A percentile compares a stretch with the other conserved stretches of the same genome.
phyloP scores from a whole-genome alignment of 2,888 invertebrate species.

The Parnassius glacialis region DNA sequence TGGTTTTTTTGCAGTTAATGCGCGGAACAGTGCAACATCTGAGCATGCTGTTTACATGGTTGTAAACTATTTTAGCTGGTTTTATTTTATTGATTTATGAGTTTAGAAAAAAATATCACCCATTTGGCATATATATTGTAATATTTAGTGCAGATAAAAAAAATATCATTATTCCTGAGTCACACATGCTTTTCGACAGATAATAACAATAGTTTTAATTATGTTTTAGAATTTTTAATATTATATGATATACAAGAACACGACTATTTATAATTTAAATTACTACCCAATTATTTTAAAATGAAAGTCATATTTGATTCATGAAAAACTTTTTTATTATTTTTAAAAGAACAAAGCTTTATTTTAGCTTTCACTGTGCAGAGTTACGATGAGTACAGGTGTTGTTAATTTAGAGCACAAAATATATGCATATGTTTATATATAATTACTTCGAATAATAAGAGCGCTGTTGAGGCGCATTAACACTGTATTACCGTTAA shows the following conservation, averaged over 20 bases:
- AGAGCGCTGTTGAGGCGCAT: constrained; percentile 30
- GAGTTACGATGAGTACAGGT: constrained; percentile 40
- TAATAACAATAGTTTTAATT: too few relatives aligned
- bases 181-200: too few relatives aligned
- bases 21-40: too few relatives aligned
- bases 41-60: too few relatives aligned
- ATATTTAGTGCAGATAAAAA: too few relatives aligned
- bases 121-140: too few relatives aligned
- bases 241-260: background rate
- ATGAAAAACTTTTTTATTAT: background rate
- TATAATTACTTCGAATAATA: constrained; percentile 51
- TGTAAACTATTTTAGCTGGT: too few relatives aligned
- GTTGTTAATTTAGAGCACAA: constrained; percentile 58
- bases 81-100: too few relatives aligned
- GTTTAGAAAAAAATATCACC: too few relatives aligned
- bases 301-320: background rate
- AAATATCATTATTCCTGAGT: too few relatives aligned
- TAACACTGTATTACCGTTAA: constrained; percentile 32
- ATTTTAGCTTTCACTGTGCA: constrained; percentile 21
- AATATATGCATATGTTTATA: constrained; percentile 42
- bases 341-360: background rate
- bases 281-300: background rate
- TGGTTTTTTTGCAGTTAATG: too few relatives aligned
- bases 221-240: too few relatives aligned
- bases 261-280: background rate